Base-by-base conservation (phyloP, 2,797 vertebrate species). In the Peromyscus melanophrys region DNA sequence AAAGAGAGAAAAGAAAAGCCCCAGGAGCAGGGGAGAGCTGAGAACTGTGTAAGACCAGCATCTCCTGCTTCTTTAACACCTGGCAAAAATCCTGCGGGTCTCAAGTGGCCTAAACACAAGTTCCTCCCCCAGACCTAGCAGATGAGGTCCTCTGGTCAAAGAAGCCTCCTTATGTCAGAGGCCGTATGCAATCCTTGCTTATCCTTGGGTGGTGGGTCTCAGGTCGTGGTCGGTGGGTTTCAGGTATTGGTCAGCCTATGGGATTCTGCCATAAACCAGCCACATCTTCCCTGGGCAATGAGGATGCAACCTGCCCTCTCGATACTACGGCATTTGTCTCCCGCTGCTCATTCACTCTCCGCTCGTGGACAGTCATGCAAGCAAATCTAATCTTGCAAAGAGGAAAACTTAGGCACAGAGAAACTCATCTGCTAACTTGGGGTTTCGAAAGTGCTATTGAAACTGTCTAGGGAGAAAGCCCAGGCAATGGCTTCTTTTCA, bases 121-220 rank as follows among this genome's bases (percentile, higher is more conserved):
- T 17, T 83, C 61, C 27, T 63, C 43, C 13, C 46, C 0, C 2
- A 40, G 29, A 61, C n/a, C 34, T 63, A 0, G 0, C 0, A 1
- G 19, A 40, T 1, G 1, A 75, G 23, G 31, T 34, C 46, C 77
- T 94, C 57, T 34, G n/a, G 40, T 25, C 52, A 85, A 37, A 21
- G 19, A 21, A 23, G 4, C 19, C 11, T 85, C 27, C 46, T 78
- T n/a, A 37, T 46, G 21, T 43, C 49, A 91, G n/a, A 89, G 63
- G 34, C 55, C 6, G 0, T 2, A 11, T 31, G 3, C 1, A 12
- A 6, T 27, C 63, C 6, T 55, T 55, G 40, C 40, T 63, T 81
- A 52, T 25, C 40, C 37, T 25, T 27, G 25, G 52, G 19, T 34
- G 2, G 27, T 2, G 13, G 43, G 6, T 55, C 40, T 85, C 92